Percentiles rank a stretch among this genome's conserved stretches.
These are phyloP conservation scores for Eremobia ochroleuca DNA, from an alignment of 2,888 invertebrate species.

Conservation along the genomic window DNA sequence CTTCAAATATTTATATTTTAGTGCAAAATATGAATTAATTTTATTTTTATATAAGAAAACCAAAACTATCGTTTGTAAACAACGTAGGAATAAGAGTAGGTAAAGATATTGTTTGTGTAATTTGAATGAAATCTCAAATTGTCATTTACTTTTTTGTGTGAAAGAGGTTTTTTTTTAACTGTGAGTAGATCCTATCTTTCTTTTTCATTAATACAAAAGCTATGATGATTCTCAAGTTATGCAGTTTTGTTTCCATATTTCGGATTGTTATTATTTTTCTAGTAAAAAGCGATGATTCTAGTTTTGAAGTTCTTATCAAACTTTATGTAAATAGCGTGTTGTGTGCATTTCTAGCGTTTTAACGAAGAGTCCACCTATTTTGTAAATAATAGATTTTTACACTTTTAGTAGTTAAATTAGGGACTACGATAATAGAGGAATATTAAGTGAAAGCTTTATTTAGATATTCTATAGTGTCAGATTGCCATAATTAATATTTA, in stretches of 20 bases:
- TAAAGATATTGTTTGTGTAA: conserved; percentile 48
- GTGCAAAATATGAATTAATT: conserved; percentile 71
- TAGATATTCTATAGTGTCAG: conserved; percentile 82
- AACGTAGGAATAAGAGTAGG: conserved; percentile 51
- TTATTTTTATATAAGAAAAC: conserved; percentile 83
- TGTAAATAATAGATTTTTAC: conserved; percentile 90
- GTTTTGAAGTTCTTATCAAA: conserved; percentile 50
- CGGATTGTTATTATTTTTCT: conserved; percentile 49
- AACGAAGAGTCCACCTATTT: conserved; percentile 91
- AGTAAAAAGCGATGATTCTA: conserved; percentile 29
- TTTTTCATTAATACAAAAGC: not conserved
- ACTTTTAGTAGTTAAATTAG: conserved; percentile 81
- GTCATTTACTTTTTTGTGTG: conserved; percentile 35
- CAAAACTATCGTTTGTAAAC: conserved; percentile 75
- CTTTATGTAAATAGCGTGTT: conserved; percentile 79
- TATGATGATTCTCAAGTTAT: conserved; percentile 8
- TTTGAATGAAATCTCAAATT: conserved; percentile 47
- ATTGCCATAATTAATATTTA: conserved; percentile 83
- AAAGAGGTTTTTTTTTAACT: conserved; percentile 23
- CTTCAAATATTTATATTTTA: conserved; percentile 58
- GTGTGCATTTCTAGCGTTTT: conserved; percentile 87
- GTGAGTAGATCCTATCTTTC: not conserved
- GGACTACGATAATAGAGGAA: conserved; percentile 73
- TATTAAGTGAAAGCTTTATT: conserved; percentile 87
- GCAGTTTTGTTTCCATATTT: conserved; percentile 18